Base-by-base conservation (phyloP, 1,140 invertebrate species). In the Planococcus citri region DNA sequence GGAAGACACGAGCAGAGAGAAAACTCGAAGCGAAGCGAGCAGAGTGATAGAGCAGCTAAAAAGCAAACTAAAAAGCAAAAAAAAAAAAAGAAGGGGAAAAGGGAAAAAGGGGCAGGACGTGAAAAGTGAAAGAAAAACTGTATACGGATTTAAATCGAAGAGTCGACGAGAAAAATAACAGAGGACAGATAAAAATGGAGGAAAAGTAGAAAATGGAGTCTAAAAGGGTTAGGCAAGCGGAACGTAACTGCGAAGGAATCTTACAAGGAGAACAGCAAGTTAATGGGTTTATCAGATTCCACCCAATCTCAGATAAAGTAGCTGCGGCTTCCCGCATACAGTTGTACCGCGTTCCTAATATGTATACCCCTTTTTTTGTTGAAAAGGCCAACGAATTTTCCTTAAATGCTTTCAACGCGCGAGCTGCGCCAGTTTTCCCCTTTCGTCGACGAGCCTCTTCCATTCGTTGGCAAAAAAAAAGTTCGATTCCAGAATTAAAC, bases 281-380 rank as follows among this genome's bases (percentile, higher is more conserved):
- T 64, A 64, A 64, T 64, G 60, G 60, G 60, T 64, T 64, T 64
- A 64, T 64, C 60, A 64, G 60, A 64, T 64, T 64, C 60, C 60
- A 25, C 60, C 60, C 60, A 64, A 64, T 64, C 60, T 64, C 60
- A 25, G 41, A 51, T 51, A 27, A 64, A 64, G 60, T 64, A 64
- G 60, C 20, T 64, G 25, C 60, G 60, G 60, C 60, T 64, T 64
- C 60, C 60, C 60, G 60, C 60, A 64, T 64, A 64, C 60, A 64
- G 25, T 21, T 64, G 41, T 51, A 51, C 41, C 41, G n/a, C n/a
- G 41, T 20, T 51, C 41, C 12, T 20, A 51, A 51, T 51, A 51
- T 51, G 29, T 33, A 51, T 51, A 51, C 41, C 41, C 41, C 41
- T 51, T 51, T 51, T 51, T 51, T 51, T 51, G 41, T 51, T 51